phyloP scores from a whole-genome alignment of 2,113 vertebrate genomes.

The Cinclus cinclus region DNA sequence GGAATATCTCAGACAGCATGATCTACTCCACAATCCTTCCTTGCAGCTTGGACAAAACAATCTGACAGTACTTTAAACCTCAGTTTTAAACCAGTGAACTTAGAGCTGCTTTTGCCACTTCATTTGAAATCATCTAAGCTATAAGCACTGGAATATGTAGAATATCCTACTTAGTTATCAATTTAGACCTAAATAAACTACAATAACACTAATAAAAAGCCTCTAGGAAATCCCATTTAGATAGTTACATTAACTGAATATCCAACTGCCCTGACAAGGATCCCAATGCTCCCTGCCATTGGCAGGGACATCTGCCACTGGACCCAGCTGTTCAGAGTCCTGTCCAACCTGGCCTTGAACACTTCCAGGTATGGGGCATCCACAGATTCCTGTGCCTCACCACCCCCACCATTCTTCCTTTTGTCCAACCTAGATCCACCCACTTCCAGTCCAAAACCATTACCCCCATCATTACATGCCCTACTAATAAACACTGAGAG shows the following conservation, averaged over 20 bases:
- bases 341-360: background rate
- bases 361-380: background rate
- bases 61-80: background rate
- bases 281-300: fast-evolving
- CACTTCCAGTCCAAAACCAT: background rate
- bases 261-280: background rate
- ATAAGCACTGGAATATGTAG: background rate
- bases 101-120: background rate
- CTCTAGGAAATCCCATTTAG: background rate
- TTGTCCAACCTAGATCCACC: background rate
- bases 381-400: background rate
- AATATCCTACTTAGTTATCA: background rate
- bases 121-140: background rate
- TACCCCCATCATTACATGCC: background rate
- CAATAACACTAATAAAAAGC: background rate
- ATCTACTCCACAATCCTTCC: background rate
- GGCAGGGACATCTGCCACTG: background rate
- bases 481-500: background rate
- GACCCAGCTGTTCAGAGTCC: background rate
- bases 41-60: background rate
- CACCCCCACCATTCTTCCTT: background rate
- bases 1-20: background rate
- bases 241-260: background rate
- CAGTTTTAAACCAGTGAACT: background rate
- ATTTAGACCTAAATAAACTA: background rate